A percentile compares a stretch with the other conserved stretches of the same genome.
These are phyloP conservation scores for Drosophila setosimentum DNA, from an alignment of 2,888 invertebrate species.

Conservation along the genomic window DNA sequence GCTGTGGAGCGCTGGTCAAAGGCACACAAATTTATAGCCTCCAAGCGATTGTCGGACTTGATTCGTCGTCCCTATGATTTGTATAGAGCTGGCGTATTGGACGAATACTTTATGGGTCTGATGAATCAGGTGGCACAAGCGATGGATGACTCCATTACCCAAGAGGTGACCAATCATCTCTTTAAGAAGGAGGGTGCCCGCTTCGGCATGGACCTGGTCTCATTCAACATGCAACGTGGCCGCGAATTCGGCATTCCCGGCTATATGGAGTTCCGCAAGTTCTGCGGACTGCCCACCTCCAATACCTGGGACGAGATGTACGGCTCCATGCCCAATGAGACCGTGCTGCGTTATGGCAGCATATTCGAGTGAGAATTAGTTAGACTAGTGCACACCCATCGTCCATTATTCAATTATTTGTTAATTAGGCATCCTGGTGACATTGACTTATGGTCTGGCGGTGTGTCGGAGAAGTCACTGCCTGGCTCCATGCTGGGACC, in stretches of 20 bases:
- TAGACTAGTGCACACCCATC: rapidly evolving
- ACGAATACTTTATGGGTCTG: slow-evolving; percentile 96
- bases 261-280: slow-evolving; percentile 96
- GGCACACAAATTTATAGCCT: slow-evolving; percentile 97
- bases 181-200: slow-evolving; percentile 91
- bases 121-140: slow-evolving; percentile 98
- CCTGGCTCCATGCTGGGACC: slow-evolving; percentile 97
- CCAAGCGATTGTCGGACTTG: slow-evolving; percentile 94
- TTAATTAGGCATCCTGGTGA: slow-evolving; percentile 91
- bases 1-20: slow-evolving; percentile 97
- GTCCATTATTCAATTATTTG: neutral
- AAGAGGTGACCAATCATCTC: slow-evolving; percentile 95
- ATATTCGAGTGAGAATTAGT: slow-evolving; percentile 90
- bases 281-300: slow-evolving; percentile 93
- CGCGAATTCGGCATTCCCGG: slow-evolving; percentile 96
- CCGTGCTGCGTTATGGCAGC: slow-evolving; percentile 92
- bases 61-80: slow-evolving; percentile 95
- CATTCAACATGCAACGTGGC: slow-evolving; percentile 97
- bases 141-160: slow-evolving; percentile 97
- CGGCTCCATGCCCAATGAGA: slow-evolving; percentile 95
- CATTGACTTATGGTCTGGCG: slow-evolving; percentile 97
- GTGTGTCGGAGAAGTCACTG: slow-evolving; percentile 95
- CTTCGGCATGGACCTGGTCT: slow-evolving; percentile 95
- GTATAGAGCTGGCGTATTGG: slow-evolving; percentile 95
- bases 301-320: slow-evolving; percentile 91